phyloP scores from a whole-genome alignment of 2,113 vertebrate species.

The Ivindomyrus marchei region DNA sequence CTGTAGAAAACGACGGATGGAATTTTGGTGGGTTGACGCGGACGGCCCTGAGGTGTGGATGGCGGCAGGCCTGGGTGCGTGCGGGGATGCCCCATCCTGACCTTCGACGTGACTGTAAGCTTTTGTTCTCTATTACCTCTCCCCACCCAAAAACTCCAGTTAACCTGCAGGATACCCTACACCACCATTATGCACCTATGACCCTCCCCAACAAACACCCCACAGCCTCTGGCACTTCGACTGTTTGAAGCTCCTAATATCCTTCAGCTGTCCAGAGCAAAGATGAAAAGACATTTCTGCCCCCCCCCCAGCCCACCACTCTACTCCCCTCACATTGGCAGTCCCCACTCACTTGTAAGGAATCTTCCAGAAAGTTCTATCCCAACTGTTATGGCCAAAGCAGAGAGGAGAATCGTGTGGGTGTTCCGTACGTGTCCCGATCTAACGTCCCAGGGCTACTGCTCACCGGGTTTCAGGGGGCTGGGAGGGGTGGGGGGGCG shows the following conservation, averaged over 20 bases:
- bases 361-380: not conserved
- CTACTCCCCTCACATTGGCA: not conserved
- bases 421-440: not conserved
- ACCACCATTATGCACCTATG: not conserved
- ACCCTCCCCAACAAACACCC: constrained; percentile 14
- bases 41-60: not conserved
- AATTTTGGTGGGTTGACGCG: not conserved
- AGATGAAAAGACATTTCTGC: constrained; percentile 19
- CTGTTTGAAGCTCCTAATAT: constrained; percentile 30
- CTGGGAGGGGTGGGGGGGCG: too few relatives aligned
- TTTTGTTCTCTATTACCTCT: not conserved
- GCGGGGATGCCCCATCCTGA: not conserved
- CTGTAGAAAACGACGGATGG: not conserved
- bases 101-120: not conserved
- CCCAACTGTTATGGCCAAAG: not conserved
- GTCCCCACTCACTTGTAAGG: not conserved
- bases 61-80: not conserved
- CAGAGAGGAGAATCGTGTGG: not conserved
- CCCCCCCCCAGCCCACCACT: constrained; percentile 19
- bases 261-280: constrained; percentile 30
- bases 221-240: constrained; percentile 18
- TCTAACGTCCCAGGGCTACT: constrained; percentile 14
- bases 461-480: not conserved
- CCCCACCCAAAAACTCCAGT: not conserved
- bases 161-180: constrained; percentile 8